Conservation (phyloP, 1,140 invertebrate species). For the Leptopilina boulardi region DNA sequence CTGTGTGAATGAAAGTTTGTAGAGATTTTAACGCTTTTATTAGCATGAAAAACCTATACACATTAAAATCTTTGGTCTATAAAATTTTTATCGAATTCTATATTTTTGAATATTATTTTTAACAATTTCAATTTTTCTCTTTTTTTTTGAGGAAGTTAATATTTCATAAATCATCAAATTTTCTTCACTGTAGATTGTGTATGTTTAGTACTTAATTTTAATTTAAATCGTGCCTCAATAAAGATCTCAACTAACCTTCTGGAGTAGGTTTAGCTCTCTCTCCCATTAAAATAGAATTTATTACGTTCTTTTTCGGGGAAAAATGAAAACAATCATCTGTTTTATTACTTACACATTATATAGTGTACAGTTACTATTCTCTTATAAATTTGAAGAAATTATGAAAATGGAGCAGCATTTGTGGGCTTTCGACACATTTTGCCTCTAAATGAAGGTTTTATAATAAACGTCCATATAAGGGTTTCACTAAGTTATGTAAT, state of each 20-base stretch:
- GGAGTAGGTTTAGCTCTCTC: background rate
- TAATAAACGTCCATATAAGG: conserved; percentile 5
- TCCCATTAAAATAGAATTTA: background rate
- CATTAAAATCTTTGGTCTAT: no score
- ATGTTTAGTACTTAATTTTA: no score
- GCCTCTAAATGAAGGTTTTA: background rate
- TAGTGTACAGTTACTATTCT: background rate
- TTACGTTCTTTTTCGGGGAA: background rate
- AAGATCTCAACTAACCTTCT: background rate
- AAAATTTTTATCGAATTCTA: no score
- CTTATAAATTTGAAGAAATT: background rate
- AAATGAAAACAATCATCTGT: background rate
- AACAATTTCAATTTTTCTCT: no score
- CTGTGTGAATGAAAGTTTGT: no score
- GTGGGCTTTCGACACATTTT: background rate
- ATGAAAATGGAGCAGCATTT: background rate
- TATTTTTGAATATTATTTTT: no score
- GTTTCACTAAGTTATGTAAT: background rate
- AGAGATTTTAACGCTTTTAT: no score
- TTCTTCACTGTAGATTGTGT: no score
- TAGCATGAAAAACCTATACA: no score
- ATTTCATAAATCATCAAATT: no score
- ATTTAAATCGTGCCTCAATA: background rate
- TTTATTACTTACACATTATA: background rate
- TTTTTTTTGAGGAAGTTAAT: no score